phyloP scores from a whole-genome alignment of 2,797 vertebrate species.

The Anas capensis region DNA sequence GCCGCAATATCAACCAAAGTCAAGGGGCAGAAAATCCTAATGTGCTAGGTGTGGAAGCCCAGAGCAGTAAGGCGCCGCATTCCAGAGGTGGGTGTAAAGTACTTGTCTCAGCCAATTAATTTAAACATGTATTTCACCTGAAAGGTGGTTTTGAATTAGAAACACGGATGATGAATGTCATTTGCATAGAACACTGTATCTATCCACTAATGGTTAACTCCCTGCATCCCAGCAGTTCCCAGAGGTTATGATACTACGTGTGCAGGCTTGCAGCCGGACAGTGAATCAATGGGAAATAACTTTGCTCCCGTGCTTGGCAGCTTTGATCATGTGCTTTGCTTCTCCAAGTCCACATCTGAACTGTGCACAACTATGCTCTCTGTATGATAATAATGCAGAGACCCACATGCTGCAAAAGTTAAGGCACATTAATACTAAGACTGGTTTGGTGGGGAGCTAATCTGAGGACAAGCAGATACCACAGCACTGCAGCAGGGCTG shows the following conservation, averaged over 20 bases:
- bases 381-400: neutral
- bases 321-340: neutral
- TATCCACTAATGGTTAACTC: neutral
- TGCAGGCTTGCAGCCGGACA: neutral
- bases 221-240: neutral
- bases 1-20: neutral
- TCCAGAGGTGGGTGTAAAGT: neutral
- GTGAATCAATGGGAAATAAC: neutral
- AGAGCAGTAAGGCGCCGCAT: neutral
- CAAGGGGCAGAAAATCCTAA: neutral
- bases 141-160: neutral
- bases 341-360: neutral
- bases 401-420: neutral
- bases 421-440: neutral
- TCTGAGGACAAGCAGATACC: neutral
- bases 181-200: neutral
- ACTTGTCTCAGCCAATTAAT: neutral
- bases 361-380: neutral
- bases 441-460: fast-evolving
- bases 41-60: neutral
- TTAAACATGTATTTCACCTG: neutral
- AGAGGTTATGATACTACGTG: neutral
- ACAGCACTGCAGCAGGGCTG: neutral
- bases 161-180: neutral
- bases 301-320: neutral